A percentile compares a stretch with the other conserved stretches of the same genome.
phyloP scores from a whole-genome alignment of 2,797 vertebrate genomes.

The Myotis myotis region DNA sequence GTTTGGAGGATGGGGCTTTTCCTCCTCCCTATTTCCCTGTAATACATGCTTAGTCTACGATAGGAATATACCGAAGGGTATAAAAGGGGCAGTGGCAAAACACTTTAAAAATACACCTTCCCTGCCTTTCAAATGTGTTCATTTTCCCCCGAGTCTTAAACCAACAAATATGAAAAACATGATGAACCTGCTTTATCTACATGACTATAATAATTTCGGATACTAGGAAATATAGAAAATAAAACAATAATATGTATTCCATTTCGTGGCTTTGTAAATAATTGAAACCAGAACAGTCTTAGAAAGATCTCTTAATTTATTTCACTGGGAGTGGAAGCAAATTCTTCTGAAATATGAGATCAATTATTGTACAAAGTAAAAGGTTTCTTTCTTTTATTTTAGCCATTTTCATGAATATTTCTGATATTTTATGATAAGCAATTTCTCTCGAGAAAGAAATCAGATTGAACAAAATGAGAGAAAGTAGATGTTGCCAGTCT shows the following conservation, averaged over 20 bases:
- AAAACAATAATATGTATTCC: background rate
- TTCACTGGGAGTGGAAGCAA: background rate
- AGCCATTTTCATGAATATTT: background rate
- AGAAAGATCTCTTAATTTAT: background rate
- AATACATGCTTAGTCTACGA: background rate
- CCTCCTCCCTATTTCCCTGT: background rate
- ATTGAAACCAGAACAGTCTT: background rate
- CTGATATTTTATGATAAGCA: background rate
- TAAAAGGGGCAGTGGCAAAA: background rate
- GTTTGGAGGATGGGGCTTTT: background rate
- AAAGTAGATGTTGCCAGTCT: background rate
- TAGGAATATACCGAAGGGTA: background rate
- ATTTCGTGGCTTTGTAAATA: background rate
- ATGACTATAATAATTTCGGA: background rate
- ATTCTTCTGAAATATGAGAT: constrained; percentile 17
- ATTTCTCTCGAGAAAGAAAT: background rate
- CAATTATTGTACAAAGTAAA: constrained; percentile 12
- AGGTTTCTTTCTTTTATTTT: background rate
- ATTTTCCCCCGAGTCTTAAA: background rate
- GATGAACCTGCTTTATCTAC: background rate
- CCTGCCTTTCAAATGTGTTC: background rate
- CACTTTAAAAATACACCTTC: background rate
- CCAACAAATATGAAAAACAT: background rate
- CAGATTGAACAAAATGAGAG: background rate
- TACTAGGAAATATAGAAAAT: background rate